These are phyloP conservation scores for Nannoperca obscura DNA, from an alignment of 2,797 vertebrate genomes.

Conservation along the genomic window DNA sequence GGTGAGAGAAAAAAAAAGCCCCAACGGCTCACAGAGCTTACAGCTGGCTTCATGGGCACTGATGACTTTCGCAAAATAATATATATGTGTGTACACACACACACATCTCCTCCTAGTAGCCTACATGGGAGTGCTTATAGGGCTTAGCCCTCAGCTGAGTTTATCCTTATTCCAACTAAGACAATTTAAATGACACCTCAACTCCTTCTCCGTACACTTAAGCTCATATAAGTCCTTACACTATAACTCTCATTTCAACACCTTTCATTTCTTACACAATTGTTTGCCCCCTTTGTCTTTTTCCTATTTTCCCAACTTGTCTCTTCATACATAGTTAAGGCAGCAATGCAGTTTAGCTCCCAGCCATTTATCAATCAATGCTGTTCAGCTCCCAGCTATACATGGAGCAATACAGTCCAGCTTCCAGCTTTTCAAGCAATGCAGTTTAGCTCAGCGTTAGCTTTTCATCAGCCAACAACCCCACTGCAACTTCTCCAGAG, in stretches of 20 bases:
- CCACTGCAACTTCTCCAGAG: not conserved
- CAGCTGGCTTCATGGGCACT: not conserved
- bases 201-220: not conserved
- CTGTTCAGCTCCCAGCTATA: too few species aligned
- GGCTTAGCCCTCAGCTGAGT: not conserved
- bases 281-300: not conserved
- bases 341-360: conserved; percentile 22
- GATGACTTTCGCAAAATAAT: not conserved
- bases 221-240: not conserved
- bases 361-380: conserved; percentile 8
- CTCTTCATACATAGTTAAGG: not conserved
- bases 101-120: not conserved
- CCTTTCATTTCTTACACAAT: not conserved
- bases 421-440: too few species aligned
- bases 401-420: too few species aligned
- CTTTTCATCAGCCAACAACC: conserved; percentile 1
- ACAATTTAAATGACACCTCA: not conserved
- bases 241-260: not conserved
- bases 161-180: not conserved
- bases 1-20: too few species aligned
- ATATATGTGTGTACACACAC: not conserved
- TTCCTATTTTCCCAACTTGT: not conserved
- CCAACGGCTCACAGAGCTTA: not conserved
- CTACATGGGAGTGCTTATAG: not conserved
- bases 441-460: not conserved